Evolutionary conservation across 2,888 invertebrate species (phyloP).

Genomic region (Trissonchulus sp.): DNA sequence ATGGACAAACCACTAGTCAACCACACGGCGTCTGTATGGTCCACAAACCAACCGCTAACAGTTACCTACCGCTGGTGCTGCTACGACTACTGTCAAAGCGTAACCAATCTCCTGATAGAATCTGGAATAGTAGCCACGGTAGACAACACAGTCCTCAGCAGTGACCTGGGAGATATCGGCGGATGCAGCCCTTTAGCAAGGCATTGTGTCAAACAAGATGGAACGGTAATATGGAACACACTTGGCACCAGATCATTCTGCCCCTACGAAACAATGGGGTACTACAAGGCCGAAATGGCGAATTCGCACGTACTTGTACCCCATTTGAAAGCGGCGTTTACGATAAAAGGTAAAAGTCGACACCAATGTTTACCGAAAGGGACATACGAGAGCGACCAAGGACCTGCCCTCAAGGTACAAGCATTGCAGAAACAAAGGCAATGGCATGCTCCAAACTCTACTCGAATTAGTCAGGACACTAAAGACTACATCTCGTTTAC

Average conservation of each 20-base stretch:
- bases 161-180: neutral
- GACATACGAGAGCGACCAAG: neutral
- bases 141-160: neutral
- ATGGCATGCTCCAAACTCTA: too few species aligned
- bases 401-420: neutral
- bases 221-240: neutral
- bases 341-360: neutral
- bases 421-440: too few species aligned
- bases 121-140: neutral
- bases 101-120: neutral
- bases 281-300: neutral
- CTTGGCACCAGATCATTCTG: neutral
- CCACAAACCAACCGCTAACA: neutral
- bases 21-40: neutral
- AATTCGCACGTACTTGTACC: neutral
- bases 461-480: too few species aligned
- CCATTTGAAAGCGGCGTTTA: neutral
- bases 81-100: neutral
- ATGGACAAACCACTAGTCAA: neutral
- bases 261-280: neutral
- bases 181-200: neutral
- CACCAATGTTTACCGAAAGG: neutral
- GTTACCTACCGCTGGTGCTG: neutral
- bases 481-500: too few species aligned
- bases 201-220: neutral